phyloP scores from a whole-genome alignment of 2,113 vertebrate genomes.

The Siphamia tubifer region DNA sequence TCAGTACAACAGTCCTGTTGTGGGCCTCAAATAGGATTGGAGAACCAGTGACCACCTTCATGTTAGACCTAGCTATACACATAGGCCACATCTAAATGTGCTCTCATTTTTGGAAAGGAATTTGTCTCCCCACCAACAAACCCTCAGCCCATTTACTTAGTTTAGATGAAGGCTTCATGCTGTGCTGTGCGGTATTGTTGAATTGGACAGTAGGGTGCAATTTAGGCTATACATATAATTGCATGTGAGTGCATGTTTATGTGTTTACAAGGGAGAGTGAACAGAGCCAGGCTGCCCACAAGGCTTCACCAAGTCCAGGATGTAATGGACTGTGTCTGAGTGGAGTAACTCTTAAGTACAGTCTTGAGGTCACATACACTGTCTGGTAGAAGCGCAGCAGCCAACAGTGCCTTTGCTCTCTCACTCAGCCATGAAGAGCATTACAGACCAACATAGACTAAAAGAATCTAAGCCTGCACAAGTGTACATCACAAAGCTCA shows the following conservation, averaged over 20 bases:
- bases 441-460: slow-evolving; percentile 44
- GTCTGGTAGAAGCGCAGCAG: slow-evolving; percentile 14
- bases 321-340: slow-evolving; percentile 63
- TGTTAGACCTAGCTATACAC: slow-evolving; percentile 29
- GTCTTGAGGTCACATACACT: slow-evolving; percentile 54
- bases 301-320: slow-evolving; percentile 43
- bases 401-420: slow-evolving; percentile 26
- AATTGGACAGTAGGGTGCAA: slow-evolving; percentile 40
- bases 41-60: slow-evolving; percentile 42
- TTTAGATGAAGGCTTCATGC: slow-evolving; percentile 28
- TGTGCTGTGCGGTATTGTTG: slow-evolving; percentile 37
- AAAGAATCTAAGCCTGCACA: slow-evolving; percentile 51
- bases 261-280: slow-evolving; percentile 62
- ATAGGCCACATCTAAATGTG: slow-evolving; percentile 51
- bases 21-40: slow-evolving; percentile 55
- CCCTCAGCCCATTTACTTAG: slow-evolving; percentile 42
- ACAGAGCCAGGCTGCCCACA: slow-evolving; percentile 40
- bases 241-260: slow-evolving; percentile 59
- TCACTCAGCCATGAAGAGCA: slow-evolving; percentile 49
- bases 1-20: slow-evolving; percentile 14
- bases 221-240: slow-evolving; percentile 58
- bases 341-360: slow-evolving; percentile 54
- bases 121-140: slow-evolving; percentile 31
- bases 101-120: slow-evolving; percentile 40
- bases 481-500: slow-evolving; percentile 41